Percentiles rank a stretch among this genome's conserved stretches.
Evolutionary conservation across 2,888 invertebrate genomes (phyloP).

Genomic region (Noctua pronuba): DNA sequence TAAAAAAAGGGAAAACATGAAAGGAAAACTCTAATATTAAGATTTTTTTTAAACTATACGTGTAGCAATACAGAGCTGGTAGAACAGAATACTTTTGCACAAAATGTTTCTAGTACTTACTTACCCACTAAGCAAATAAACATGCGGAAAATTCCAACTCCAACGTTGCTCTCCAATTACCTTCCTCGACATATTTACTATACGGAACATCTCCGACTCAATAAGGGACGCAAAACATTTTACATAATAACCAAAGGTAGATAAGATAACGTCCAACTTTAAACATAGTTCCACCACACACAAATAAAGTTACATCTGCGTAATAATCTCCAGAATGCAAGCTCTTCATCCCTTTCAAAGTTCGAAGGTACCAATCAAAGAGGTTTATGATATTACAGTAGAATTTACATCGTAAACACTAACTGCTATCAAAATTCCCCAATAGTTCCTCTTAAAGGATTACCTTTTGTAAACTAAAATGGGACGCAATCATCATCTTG

Average conservation of each 20-base stretch:
- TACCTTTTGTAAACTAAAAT: conserved; percentile 90
- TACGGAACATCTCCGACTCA: background rate
- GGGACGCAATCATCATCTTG: conserved; percentile 89
- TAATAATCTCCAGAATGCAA: conserved; percentile 67
- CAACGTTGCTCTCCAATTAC: background rate
- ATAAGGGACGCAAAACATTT: conserved; percentile 46
- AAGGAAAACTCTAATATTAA: background rate
- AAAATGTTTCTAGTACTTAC: background rate
- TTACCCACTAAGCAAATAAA: background rate
- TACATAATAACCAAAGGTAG: conserved; percentile 42
- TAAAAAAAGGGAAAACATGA: background rate
- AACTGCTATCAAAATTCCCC: conserved; percentile 85
- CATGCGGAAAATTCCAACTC: background rate
- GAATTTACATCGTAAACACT: conserved; percentile 90
- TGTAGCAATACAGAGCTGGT: background rate
- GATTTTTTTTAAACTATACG: background rate
- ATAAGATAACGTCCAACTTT: conserved; percentile 61
- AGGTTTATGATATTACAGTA: conserved; percentile 89
- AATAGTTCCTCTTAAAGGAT: conserved; percentile 89
- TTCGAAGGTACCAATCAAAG: conserved; percentile 86
- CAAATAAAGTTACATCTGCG: conserved; percentile 58
- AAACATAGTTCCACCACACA: conserved; percentile 51
- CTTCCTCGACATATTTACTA: background rate
- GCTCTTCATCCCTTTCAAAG: conserved; percentile 80
- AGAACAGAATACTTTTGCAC: background rate